Evolutionary conservation across 2,113 vertebrate species (phyloP).

Genomic region (Paramisgurnus dabryanus): DNA sequence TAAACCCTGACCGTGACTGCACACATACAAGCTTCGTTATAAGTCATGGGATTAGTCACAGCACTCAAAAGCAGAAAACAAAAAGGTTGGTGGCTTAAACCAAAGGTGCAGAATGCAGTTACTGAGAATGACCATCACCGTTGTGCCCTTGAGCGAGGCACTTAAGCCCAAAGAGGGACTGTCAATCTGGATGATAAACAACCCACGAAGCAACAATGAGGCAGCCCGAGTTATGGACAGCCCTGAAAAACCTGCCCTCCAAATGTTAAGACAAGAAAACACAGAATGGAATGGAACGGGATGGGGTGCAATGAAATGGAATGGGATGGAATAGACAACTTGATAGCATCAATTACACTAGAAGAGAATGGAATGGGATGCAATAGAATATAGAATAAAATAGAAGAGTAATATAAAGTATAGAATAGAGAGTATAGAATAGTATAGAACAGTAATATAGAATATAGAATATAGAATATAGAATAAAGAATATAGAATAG

Average conservation of each 20-base stretch:
- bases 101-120: not conserved
- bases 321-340: too few species aligned
- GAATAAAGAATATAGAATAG: not conserved
- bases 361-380: too few species aligned
- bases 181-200: slow-evolving; percentile 26
- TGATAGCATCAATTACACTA: too few species aligned
- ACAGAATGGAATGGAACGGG: too few species aligned
- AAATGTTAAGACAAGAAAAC: not conserved
- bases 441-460: too few species aligned
- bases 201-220: not conserved
- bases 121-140: slow-evolving; percentile 14
- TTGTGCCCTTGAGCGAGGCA: slow-evolving; percentile 15
- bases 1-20: not conserved
- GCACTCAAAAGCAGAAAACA: not conserved
- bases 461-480: not conserved
- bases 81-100: not conserved
- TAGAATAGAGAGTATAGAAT: too few species aligned
- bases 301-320: too few species aligned
- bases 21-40: not conserved
- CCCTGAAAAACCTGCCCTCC: not conserved
- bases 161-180: slow-evolving; percentile 12
- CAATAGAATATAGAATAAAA: too few species aligned
- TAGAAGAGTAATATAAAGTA: too few species aligned
- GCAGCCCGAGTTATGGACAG: not conserved
- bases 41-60: not conserved